These are phyloP conservation scores for Callionymus lyra DNA, from an alignment of 2,113 vertebrate genomes.

Conservation along the genomic window DNA sequence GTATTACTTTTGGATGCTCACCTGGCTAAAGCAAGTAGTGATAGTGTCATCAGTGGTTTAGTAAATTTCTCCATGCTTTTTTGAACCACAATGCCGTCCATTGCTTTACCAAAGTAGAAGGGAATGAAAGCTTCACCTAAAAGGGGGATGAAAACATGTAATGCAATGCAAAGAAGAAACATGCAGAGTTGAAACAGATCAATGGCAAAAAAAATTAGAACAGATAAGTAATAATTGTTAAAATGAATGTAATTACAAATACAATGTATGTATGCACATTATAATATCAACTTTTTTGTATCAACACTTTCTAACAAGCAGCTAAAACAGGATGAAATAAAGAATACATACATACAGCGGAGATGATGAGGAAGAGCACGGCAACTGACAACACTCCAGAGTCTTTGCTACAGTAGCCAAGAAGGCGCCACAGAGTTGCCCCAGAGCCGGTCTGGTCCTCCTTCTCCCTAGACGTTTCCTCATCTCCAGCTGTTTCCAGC, in stretches of 20 bases:
- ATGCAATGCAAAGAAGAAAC: neutral
- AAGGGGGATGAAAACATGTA: neutral
- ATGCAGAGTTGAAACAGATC: too few relatives aligned
- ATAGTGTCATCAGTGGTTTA: conserved; percentile 67
- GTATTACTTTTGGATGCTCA: conserved; percentile 40
- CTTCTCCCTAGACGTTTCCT: conserved; percentile 3
- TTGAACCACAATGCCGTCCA: conserved; percentile 83
- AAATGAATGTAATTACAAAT: too few relatives aligned
- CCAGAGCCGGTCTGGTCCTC: conserved; percentile 51
- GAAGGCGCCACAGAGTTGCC: conserved; percentile 79
- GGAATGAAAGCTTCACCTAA: conserved; percentile 88
- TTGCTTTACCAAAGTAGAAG: conserved; percentile 81
- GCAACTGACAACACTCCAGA: conserved; percentile 70
- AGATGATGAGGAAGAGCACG: conserved; percentile 79
- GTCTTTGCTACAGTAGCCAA: conserved; percentile 82
- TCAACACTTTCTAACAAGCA: neutral
- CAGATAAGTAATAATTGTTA: too few relatives aligned
- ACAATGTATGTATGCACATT: neutral
- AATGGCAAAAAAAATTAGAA: too few relatives aligned
- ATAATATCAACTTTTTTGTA: neutral
- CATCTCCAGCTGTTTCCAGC: conserved; percentile 26
- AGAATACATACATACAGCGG: conserved; percentile 77
- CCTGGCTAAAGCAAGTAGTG: conserved; percentile 77
- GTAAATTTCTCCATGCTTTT: conserved; percentile 84
- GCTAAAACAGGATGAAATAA: neutral